Evolutionary conservation across 2,888 invertebrate genomes (phyloP).

Genomic region (Lithophane leautieri): DNA sequence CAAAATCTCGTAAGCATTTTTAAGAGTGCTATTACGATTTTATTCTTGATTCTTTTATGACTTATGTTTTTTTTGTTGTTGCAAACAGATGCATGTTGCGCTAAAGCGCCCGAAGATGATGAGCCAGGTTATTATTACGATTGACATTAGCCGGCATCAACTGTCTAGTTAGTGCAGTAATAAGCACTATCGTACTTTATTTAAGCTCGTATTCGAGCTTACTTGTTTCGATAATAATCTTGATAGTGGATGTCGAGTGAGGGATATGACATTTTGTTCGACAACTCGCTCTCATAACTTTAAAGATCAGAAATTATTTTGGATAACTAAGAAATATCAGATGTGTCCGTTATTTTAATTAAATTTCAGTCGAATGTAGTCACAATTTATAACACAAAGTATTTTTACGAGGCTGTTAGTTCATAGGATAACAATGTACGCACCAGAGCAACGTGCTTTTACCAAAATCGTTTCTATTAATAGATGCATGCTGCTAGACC

Average conservation of each 20-base stretch:
- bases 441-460: not conserved
- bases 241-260: not conserved
- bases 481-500: slow-evolving; percentile 31
- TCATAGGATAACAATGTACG: not conserved
- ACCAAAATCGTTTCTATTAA: slow-evolving; percentile 15
- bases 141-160: not conserved
- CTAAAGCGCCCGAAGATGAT: not conserved
- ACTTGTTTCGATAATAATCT: not conserved
- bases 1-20: not conserved
- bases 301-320: not conserved
- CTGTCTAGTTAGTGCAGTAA: not conserved
- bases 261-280: not conserved
- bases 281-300: not conserved
- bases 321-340: not conserved
- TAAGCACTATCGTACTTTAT: not conserved
- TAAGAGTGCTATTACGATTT: too few relatives aligned
- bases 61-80: too few relatives aligned
- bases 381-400: not conserved
- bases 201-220: not conserved
- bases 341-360: not conserved
- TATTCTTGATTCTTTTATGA: not conserved
- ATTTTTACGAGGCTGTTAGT: not conserved
- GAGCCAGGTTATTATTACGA: not conserved
- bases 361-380: too few relatives aligned
- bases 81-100: not conserved